Percentiles rank a stretch among this genome's conserved stretches.
Evolutionary conservation across 1,140 invertebrate species (phyloP).

Genomic region (Tigriopus japonicus): DNA sequence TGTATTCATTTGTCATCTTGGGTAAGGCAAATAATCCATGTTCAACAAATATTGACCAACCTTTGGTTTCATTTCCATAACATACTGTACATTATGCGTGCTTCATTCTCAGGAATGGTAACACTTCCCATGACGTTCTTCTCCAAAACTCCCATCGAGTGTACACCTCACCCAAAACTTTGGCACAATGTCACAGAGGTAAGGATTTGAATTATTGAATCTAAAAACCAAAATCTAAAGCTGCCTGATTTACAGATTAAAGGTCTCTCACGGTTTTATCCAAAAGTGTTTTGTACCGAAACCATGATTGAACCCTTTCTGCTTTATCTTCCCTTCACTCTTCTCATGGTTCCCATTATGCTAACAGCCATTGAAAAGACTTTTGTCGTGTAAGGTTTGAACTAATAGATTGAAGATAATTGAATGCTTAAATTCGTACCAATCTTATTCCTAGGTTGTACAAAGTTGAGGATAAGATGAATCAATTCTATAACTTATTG

Average conservation of each 20-base stretch:
- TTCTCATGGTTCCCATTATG: neutral
- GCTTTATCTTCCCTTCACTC: constrained; percentile 5
- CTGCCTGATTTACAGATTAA: no score
- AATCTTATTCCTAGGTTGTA: neutral
- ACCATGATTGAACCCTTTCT: constrained; percentile 7
- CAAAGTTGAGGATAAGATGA: neutral
- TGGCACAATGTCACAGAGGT: neutral
- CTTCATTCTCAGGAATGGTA: neutral
- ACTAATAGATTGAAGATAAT: neutral
- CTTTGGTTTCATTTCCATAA: neutral
- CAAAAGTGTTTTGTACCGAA: constrained; percentile 10
- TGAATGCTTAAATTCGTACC: no score
- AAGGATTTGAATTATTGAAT: no score
- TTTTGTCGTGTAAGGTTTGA: constrained; percentile 5
- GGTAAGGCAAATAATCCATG: neutral
- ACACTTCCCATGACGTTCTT: constrained; percentile 12
- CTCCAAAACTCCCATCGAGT: constrained; percentile 11
- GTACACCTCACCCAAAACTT: constrained; percentile 1
- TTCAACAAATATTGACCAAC: no score
- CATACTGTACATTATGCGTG: no score
- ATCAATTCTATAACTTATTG: neutral
- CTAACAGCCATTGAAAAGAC: neutral
- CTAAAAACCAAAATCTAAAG: no score
- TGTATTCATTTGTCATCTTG: constrained; percentile 5
- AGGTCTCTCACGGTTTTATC: neutral